Evolutionary conservation across 1,140 invertebrate genomes (phyloP).

Genomic region (Popillia japonica): DNA sequence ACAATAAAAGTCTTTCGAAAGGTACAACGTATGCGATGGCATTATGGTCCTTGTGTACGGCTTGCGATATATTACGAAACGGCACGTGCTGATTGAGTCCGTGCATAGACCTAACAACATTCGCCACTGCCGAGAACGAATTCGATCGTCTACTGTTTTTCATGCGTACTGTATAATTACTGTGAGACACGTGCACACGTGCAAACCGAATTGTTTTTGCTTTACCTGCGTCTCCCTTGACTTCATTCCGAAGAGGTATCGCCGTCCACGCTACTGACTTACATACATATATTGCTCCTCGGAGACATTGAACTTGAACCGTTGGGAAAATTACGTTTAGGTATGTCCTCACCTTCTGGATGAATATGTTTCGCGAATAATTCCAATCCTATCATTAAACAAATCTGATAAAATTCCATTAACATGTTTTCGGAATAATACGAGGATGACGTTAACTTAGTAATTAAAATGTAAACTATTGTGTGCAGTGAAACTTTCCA

Average conservation of each 20-base stretch:
- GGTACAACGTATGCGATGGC: not conserved
- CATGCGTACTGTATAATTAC: slow-evolving; percentile 29
- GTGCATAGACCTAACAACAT: slow-evolving; percentile 34
- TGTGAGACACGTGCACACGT: slow-evolving; percentile 22
- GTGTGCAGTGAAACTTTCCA: not conserved
- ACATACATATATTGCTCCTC: too few relatives aligned
- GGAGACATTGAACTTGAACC: too few relatives aligned
- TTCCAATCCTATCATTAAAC: not conserved
- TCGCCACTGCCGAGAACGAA: slow-evolving; percentile 16
- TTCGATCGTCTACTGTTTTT: slow-evolving; percentile 30
- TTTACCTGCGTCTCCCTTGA: slow-evolving; percentile 16
- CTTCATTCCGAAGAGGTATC: not conserved
- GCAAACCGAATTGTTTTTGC: slow-evolving; percentile 28
- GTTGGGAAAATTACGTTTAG: too few relatives aligned
- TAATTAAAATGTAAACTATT: not conserved
- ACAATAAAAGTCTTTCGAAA: slow-evolving; percentile 7
- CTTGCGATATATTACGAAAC: not conserved
- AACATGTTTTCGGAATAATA: not conserved
- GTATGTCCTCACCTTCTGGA: too few relatives aligned
- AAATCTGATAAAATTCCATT: slow-evolving; percentile 3
- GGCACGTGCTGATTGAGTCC: slow-evolving; percentile 32
- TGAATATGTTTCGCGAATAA: too few relatives aligned
- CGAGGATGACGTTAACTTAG: not conserved
- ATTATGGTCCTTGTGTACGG: not conserved
- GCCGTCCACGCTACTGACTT: not conserved